Percentiles rank a stretch among this genome's conserved stretches.
phyloP scores from a whole-genome alignment of 2,888 invertebrate genomes.

The Eucriotettix oculatus region DNA sequence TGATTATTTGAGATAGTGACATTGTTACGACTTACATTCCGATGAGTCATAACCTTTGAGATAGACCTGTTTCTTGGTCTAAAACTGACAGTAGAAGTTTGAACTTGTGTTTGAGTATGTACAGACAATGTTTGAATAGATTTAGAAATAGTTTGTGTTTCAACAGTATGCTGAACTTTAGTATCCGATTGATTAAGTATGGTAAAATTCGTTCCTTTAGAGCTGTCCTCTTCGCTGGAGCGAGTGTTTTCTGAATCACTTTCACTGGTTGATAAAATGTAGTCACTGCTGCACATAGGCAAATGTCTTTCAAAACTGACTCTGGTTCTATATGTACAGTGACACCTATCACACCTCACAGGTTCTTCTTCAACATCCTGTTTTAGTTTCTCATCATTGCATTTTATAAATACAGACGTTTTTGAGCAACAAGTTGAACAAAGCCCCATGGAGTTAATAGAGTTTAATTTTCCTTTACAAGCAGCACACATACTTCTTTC shows the following conservation, averaged over 20 bases:
- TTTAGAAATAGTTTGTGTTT: neutral
- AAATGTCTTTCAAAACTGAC: constrained; percentile 68
- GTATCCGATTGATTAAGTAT: neutral
- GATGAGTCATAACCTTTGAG: neutral
- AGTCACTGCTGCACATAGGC: constrained; percentile 45
- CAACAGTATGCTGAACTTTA: neutral
- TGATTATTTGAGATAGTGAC: neutral
- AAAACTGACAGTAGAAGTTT: neutral
- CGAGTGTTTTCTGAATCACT: constrained; percentile 51
- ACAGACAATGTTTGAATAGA: neutral
- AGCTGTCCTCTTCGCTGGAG: constrained; percentile 10
- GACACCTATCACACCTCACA: constrained; percentile 75
- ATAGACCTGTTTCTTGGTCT: neutral
- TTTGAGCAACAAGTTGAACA: neutral
- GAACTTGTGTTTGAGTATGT: neutral
- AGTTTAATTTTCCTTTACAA: neutral
- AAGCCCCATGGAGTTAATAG: constrained; percentile 10
- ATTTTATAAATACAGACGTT: neutral
- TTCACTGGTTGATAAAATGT: constrained; percentile 57
- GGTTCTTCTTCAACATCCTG: constrained; percentile 46
- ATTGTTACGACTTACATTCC: neutral
- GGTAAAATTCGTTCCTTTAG: neutral
- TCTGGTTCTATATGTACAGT: constrained; percentile 68
- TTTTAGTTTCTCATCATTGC: neutral
- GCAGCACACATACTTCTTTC: constrained; percentile 15